Base-by-base conservation (phyloP, 2,888 invertebrate species). In the Dryobota labecula region DNA sequence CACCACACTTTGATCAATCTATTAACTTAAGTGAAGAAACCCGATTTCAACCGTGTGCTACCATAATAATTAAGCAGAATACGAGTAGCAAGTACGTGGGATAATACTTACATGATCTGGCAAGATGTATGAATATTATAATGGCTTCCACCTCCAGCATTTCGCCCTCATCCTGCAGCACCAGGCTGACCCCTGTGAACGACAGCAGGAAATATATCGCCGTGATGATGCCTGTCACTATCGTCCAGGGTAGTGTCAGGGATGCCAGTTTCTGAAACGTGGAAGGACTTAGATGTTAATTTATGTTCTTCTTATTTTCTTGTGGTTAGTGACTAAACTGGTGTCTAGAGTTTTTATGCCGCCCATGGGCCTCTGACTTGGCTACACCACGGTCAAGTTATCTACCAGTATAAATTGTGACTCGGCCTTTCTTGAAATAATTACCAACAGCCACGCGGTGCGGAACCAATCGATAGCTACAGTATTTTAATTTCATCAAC, bases 241-340 rank as follows among this genome's bases (percentile, higher is more conserved):
- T 95, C 70, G 95, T 95, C 95, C 95, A 95, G 0, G 95, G 96
- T 2, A 95, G 87, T 0, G 95, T 95, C 11, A 95, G 90, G 2
- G 88, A 94, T 1, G 96, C 88, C 38, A 94, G 86, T 84, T 92
- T 95, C 95, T 95, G 89, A 5, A 47, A 86, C 64, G 33, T 2
- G n/a, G 24, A 38, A 49, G n/a, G 27, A 41, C 2, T 27, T 8
- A 11, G 2, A 27, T 27, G 24, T 24, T 24, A 27, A 47, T 43
- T 47, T n/a, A n/a, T n/a, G n/a, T n/a, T n/a, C n/a, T n/a, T n/a
- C n/a, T n/a, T n/a, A n/a, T n/a, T n/a, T n/a, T n/a, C n/a, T n/a
- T n/a, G n/a, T n/a, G n/a, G n/a, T n/a, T n/a, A n/a, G n/a, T n/a
- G n/a, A n/a, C n/a, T n/a, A n/a, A n/a, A n/a, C n/a, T n/a, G n/a